phyloP scores from a whole-genome alignment of 2,888 invertebrate species.

The Iphiclides podalirius region DNA sequence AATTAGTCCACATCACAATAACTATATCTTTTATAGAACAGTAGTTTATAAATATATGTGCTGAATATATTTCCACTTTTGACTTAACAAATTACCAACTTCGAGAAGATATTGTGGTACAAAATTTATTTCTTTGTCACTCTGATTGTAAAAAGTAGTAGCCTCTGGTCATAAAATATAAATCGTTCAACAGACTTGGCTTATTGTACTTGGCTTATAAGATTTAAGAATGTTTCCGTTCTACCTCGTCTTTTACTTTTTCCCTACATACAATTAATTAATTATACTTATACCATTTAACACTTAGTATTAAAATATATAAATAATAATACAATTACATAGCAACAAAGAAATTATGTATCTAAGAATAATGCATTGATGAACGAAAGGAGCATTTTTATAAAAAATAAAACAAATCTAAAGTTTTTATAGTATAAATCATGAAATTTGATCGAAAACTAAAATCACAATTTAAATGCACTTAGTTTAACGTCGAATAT shows the following conservation, averaged over 20 bases:
- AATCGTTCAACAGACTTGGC: constrained; percentile 1
- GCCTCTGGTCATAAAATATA: constrained; percentile 18
- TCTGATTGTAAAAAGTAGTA: constrained; percentile 14
- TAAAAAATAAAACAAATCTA: neutral
- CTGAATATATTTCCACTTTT: no score
- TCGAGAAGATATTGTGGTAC: neutral
- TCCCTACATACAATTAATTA: constrained; percentile 44
- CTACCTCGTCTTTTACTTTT: constrained; percentile 42
- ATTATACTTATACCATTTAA: constrained; percentile 37
- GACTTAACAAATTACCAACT: neutral
- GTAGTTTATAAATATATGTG: no score
- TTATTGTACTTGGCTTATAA: constrained; percentile 15
- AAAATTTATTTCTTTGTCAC: constrained; percentile 6
- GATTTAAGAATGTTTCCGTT: constrained; percentile 1
- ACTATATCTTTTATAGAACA: no score
- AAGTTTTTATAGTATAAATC: neutral
- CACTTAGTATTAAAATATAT: constrained; percentile 22
- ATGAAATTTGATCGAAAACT: constrained; percentile 5
- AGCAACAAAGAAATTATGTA: constrained; percentile 22
- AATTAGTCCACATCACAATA: neutral
- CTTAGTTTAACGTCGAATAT: neutral
- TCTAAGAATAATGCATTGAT: constrained; percentile 21
- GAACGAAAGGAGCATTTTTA: neutral
- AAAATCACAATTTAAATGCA: constrained; percentile 16
- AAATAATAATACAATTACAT: constrained; percentile 31